A percentile compares a stretch with the other conserved stretches of the same genome.
Evolutionary conservation across 1,140 invertebrate species (phyloP).

Genomic region (Xylocopa sonorina): DNA sequence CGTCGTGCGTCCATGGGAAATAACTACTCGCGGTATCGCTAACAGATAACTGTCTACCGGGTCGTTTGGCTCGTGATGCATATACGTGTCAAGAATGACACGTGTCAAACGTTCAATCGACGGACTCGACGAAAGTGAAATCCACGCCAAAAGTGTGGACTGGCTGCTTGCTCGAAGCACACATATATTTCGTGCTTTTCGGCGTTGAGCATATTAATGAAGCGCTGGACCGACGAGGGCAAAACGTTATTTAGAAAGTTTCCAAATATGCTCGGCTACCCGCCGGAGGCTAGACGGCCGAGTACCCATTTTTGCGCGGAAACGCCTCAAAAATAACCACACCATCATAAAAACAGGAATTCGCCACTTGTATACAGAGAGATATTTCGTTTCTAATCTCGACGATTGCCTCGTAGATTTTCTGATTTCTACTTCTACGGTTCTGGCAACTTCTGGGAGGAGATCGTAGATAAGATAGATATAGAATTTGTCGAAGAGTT

Average conservation of each 20-base stretch:
- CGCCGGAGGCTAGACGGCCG: slow-evolving; percentile 55
- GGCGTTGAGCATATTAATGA: slow-evolving; percentile 73
- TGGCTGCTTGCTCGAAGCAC: slow-evolving; percentile 15
- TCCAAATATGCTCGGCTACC: slow-evolving; percentile 66
- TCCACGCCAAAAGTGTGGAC: slow-evolving; percentile 45
- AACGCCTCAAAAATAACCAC: not conserved
- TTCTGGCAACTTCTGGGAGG: not conserved
- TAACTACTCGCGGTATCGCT: too few relatives aligned
- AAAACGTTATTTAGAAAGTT: slow-evolving; percentile 77
- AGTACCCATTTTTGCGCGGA: slow-evolving; percentile 17
- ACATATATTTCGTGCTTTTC: slow-evolving; percentile 47
- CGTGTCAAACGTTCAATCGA: slow-evolving; percentile 26
- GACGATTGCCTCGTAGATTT: not conserved
- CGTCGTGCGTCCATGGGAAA: not conserved
- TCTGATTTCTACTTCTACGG: not conserved
- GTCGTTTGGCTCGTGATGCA: slow-evolving; percentile 12
- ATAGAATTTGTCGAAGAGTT: too few relatives aligned
- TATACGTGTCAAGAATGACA: slow-evolving; percentile 14
- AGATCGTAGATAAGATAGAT: too few relatives aligned
- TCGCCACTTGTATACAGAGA: not conserved
- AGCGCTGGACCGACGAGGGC: slow-evolving; percentile 48
- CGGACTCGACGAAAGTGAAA: slow-evolving; percentile 77
- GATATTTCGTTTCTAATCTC: not conserved
- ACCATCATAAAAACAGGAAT: not conserved
- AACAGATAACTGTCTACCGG: not conserved